Percentiles rank a stretch among this genome's conserved stretches.
Evolutionary conservation across 2,797 vertebrate genomes (phyloP).

Genomic region (Orientallactaga sibirica): DNA sequence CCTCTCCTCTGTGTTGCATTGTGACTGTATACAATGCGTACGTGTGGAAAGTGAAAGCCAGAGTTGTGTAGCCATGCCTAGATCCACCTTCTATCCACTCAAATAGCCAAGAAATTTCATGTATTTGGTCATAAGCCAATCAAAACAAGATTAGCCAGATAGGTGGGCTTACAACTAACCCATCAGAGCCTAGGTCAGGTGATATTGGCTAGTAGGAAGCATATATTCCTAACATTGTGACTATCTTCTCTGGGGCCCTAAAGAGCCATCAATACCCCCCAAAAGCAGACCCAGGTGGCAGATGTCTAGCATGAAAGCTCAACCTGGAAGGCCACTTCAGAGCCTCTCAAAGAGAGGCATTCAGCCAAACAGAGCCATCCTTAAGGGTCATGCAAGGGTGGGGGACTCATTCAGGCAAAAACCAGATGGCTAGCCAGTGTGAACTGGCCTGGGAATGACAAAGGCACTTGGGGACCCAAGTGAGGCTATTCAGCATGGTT

Average conservation of each 20-base stretch:
- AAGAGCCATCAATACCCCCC: neutral
- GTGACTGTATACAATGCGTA: too few species aligned
- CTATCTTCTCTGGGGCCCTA: neutral
- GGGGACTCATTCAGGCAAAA: neutral
- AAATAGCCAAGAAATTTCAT: neutral
- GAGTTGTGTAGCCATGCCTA: neutral
- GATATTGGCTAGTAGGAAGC: neutral
- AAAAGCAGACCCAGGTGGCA: neutral
- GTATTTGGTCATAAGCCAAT: neutral
- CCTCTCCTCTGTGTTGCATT: neutral
- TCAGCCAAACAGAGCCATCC: neutral
- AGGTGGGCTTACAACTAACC: neutral
- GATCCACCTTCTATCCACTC: neutral
- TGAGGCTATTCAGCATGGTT: neutral
- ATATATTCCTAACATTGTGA: neutral
- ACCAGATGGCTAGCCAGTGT: neutral
- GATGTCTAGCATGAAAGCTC: neutral
- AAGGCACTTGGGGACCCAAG: neutral
- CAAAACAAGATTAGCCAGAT: neutral
- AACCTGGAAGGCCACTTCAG: neutral
- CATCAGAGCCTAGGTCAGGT: neutral
- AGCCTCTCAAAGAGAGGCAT: neutral
- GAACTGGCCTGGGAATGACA: neutral
- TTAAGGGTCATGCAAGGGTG: fast-evolving
- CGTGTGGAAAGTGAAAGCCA: neutral